Evolutionary conservation across 2,888 invertebrate species (phyloP).

Genomic region (Lycophotia porphyrea): DNA sequence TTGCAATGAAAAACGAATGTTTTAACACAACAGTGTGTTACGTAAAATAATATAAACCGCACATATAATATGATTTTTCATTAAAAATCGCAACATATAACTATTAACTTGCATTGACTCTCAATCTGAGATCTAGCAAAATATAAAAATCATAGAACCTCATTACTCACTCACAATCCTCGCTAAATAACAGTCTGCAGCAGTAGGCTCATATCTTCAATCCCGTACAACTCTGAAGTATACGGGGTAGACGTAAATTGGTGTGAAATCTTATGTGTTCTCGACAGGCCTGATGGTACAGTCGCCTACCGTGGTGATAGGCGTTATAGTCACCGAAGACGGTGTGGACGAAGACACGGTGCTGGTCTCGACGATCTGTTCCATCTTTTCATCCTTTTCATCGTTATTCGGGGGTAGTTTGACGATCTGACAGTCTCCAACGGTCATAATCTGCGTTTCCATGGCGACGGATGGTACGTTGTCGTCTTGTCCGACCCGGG

Average conservation of each 20-base stretch:
- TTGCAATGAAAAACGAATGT: conserved; percentile 27
- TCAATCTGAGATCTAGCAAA: conserved; percentile 61
- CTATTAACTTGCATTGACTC: conserved; percentile 59
- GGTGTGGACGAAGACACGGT: conserved; percentile 77
- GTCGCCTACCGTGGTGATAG: conserved; percentile 87
- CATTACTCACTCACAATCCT: conserved; percentile 47
- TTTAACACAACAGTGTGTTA: conserved; percentile 52
- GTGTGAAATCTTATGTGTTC: conserved; percentile 79
- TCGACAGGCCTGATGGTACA: conserved; percentile 88
- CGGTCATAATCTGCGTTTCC: conserved; percentile 88
- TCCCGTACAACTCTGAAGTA: conserved; percentile 41
- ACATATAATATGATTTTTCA: conserved; percentile 33
- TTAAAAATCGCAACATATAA: conserved; percentile 55
- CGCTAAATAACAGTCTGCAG: conserved; percentile 55
- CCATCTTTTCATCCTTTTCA: conserved; percentile 78
- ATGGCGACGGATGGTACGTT: conserved; percentile 79
- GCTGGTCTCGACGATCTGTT: conserved; percentile 71
- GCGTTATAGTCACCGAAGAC: conserved; percentile 86
- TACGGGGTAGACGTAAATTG: conserved; percentile 77
- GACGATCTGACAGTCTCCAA: conserved; percentile 88
- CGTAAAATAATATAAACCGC: conserved; percentile 31
- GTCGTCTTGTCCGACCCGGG: conserved; percentile 81
- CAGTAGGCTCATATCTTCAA: conserved; percentile 40
- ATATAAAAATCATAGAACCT: conserved; percentile 42
- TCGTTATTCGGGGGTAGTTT: conserved; percentile 83